Evolutionary conservation across 2,888 invertebrate species (phyloP).

Genomic region (Hesperia comma): DNA sequence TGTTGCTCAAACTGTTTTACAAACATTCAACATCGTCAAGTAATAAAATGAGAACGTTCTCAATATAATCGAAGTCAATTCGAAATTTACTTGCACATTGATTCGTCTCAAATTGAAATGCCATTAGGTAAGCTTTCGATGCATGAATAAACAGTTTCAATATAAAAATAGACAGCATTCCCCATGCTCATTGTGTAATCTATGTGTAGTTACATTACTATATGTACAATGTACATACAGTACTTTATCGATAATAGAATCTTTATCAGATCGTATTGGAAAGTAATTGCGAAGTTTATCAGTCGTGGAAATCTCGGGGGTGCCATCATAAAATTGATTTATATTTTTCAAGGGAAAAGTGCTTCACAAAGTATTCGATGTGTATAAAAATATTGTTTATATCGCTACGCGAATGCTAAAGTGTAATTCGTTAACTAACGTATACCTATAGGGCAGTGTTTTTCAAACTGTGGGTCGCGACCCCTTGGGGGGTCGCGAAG

Average conservation of each 20-base stretch:
- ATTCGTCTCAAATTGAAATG: background rate
- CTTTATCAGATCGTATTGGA: conserved; percentile 20
- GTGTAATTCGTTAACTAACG: too few relatives aligned
- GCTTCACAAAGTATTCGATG: background rate
- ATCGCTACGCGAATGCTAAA: too few relatives aligned
- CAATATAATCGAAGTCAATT: too few relatives aligned
- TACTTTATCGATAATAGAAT: background rate
- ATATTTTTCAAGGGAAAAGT: background rate
- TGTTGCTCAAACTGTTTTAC: background rate
- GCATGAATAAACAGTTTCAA: background rate
- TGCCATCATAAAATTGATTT: background rate
- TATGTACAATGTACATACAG: too few relatives aligned
- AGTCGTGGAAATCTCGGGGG: conserved; percentile 2
- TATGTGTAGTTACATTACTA: too few relatives aligned
- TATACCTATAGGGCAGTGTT: too few relatives aligned
- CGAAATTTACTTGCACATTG: too few relatives aligned
- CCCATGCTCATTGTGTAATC: background rate
- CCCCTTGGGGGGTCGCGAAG: too few relatives aligned
- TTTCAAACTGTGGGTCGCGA: too few relatives aligned
- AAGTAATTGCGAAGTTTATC: conserved; percentile 25
- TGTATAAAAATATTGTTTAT: too few relatives aligned
- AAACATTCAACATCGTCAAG: too few relatives aligned
- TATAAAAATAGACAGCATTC: background rate
- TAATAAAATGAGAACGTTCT: too few relatives aligned
- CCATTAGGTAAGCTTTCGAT: background rate